Evolutionary conservation across 2,797 vertebrate genomes (phyloP).

Genomic region (Eulemur albifrons): DNA sequence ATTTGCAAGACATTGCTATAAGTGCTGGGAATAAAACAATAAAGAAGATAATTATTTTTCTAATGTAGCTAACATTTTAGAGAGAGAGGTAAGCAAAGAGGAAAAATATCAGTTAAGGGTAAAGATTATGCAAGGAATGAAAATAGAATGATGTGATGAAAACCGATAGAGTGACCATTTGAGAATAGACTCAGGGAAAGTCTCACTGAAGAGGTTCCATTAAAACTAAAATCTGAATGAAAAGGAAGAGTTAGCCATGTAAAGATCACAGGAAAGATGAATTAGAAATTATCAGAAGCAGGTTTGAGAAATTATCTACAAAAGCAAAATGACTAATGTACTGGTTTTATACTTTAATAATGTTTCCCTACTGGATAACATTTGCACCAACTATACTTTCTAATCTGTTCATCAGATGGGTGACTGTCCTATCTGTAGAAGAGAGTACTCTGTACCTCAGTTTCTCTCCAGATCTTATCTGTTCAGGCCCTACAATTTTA

Average conservation of each 20-base stretch:
- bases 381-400: neutral
- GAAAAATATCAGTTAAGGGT: neutral
- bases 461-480: neutral
- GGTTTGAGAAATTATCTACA: neutral
- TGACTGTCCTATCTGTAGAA: neutral
- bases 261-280: neutral
- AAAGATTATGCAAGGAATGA: neutral
- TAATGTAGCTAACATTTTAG: slow-evolving; percentile 9
- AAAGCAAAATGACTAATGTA: neutral
- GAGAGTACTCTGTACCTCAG: neutral
- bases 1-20: neutral
- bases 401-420: neutral
- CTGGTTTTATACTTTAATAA: neutral
- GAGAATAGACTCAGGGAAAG: neutral
- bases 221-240: neutral
- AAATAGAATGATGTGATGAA: neutral
- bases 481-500: neutral
- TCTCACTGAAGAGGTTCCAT: neutral
- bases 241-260: neutral
- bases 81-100: neutral
- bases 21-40: neutral
- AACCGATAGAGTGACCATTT: neutral
- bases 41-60: neutral
- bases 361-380: neutral
- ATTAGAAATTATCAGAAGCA: neutral